Conservation (phyloP, 2,113 vertebrate species). For the Cyanoramphus novaezelandiae region DNA sequence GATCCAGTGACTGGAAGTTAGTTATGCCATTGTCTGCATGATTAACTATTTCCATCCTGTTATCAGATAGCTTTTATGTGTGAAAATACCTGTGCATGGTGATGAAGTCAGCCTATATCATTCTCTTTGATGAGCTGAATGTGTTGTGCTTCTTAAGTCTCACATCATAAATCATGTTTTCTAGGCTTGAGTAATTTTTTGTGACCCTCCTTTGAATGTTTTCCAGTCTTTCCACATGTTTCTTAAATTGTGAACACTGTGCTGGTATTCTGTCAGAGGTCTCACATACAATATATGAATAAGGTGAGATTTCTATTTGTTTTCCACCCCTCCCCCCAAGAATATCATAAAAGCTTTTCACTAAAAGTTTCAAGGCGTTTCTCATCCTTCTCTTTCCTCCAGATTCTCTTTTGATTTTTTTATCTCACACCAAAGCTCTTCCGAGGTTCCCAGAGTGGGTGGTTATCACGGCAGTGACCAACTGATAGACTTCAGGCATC, state of each 20-base stretch:
- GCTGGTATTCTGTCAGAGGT: not conserved
- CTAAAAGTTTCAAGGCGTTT: not conserved
- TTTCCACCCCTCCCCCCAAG: not conserved
- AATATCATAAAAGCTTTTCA: not conserved
- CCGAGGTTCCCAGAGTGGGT: not conserved
- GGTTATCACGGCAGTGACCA: not conserved
- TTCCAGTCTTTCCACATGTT: slow-evolving; percentile 12
- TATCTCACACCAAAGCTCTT: not conserved
- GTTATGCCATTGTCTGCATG: slow-evolving; percentile 37
- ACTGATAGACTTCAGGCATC: not conserved
- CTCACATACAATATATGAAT: not conserved
- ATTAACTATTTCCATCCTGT: slow-evolving; percentile 60
- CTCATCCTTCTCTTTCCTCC: not conserved
- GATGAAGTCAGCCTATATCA: not conserved
- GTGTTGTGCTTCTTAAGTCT: not conserved
- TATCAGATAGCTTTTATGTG: slow-evolving; percentile 8
- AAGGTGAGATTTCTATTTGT: not conserved
- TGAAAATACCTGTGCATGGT: slow-evolving; percentile 21
- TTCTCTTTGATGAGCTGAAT: slow-evolving; percentile 21
- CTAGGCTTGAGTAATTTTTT: not conserved
- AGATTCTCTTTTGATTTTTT: not conserved
- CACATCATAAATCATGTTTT: slow-evolving; percentile 26
- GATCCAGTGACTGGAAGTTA: slow-evolving; percentile 53
- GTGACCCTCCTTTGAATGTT: not conserved
- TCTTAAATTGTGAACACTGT: not conserved